A percentile compares a stretch with the other conserved stretches of the same genome.
phyloP scores from a whole-genome alignment of 2,113 vertebrate species.

The Lynx canadensis region DNA sequence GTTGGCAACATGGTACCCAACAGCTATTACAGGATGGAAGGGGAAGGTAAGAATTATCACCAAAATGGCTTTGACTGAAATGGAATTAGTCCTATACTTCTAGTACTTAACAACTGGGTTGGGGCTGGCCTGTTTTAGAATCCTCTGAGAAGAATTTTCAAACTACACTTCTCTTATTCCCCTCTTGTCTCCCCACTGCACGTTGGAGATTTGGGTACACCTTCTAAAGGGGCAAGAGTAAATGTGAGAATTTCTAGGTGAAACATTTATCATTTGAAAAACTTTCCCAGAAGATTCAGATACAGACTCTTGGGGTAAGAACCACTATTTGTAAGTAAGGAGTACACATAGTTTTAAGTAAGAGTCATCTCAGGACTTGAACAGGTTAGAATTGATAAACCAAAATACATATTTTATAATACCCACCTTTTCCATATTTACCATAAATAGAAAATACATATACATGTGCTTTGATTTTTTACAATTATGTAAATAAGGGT shows the following conservation, averaged over 20 bases:
- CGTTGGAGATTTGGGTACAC: background rate
- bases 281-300: background rate
- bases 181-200: background rate
- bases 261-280: background rate
- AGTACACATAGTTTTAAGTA: background rate
- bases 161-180: background rate
- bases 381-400: background rate
- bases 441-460: background rate
- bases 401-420: constrained; percentile 28
- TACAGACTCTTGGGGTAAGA: background rate
- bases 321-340: background rate
- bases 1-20: background rate
- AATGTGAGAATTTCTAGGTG: background rate
- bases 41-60: background rate
- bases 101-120: background rate
- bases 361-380: constrained; percentile 13
- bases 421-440: background rate
- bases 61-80: constrained; percentile 27
- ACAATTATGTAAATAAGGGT: background rate
- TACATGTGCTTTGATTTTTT: background rate
- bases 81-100: background rate
- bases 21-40: background rate
- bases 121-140: background rate
- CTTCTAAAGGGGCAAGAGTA: background rate
- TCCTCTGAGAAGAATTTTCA: background rate